Conservation (phyloP, 2,797 vertebrate genomes). For the Oceanodroma leucorhoa region DNA sequence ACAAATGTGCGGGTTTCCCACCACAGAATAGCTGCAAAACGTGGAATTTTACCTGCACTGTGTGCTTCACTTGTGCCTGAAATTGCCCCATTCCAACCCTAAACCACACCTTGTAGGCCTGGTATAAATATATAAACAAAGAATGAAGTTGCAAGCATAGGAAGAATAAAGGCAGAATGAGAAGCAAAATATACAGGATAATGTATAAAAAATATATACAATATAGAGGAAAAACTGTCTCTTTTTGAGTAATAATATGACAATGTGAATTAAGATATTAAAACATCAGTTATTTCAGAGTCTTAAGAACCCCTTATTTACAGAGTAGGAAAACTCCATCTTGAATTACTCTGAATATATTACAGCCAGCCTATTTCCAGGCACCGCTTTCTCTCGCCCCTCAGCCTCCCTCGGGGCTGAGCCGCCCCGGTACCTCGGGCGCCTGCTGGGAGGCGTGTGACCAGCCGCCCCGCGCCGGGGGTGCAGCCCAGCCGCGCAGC, state of each 20-base stretch:
- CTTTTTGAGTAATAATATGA: neutral
- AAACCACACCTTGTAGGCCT: neutral
- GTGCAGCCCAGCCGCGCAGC: neutral
- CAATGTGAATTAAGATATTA: neutral
- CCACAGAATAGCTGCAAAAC: neutral
- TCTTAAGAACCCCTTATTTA: neutral
- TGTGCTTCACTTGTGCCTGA: neutral
- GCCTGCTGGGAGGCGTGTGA: rapidly evolving
- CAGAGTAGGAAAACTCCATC: neutral
- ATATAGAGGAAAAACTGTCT: neutral
- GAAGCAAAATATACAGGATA: neutral
- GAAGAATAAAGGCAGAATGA: neutral
- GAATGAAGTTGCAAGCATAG: neutral
- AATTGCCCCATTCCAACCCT: neutral
- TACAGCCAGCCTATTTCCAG: neutral
- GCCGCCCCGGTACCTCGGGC: rapidly evolving
- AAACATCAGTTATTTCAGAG: neutral
- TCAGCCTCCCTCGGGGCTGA: neutral
- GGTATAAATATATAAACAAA: neutral
- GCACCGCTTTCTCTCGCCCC: neutral
- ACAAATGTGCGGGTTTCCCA: neutral
- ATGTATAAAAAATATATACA: neutral
- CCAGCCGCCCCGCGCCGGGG: too few species aligned
- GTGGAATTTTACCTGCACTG: neutral
- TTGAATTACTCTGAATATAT: neutral